Conservation (phyloP, 37 sponge, comb jelly and placozoan species). For the Trichoplax adhaerens region DNA sequence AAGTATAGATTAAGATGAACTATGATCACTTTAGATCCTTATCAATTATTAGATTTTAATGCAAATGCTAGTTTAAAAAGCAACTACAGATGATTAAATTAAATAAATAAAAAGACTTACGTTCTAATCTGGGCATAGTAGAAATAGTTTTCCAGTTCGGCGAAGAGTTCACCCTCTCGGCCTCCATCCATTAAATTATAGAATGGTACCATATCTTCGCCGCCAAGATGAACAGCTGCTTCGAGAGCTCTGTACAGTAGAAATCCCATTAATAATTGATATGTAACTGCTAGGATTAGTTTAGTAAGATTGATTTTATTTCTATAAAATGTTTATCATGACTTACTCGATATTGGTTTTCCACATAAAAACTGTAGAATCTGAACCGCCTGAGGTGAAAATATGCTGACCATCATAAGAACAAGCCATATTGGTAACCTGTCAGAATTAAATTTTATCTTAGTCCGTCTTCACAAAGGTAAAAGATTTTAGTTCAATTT, state of each 20-base stretch:
- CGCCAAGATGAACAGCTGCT: constrained; percentile 67
- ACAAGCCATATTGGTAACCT: constrained; percentile 49
- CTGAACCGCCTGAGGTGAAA: constrained; percentile 75
- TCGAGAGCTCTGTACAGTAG: constrained; percentile 46
- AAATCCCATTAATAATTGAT: too few relatives aligned
- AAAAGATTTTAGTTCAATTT: too few relatives aligned
- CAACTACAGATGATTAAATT: too few relatives aligned
- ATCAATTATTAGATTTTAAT: too few relatives aligned
- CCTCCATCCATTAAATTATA: constrained; percentile 91
- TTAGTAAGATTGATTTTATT: neutral
- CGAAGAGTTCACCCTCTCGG: constrained; percentile 68
- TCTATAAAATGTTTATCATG: constrained; percentile 4
- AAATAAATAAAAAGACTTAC: too few relatives aligned
- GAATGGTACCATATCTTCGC: constrained; percentile 75
- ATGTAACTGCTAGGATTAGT: too few relatives aligned
- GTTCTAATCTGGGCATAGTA: constrained; percentile 88
- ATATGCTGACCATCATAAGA: constrained; percentile 65
- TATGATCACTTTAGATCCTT: too few relatives aligned
- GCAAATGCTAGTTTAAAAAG: too few relatives aligned
- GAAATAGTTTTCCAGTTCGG: constrained; percentile 89
- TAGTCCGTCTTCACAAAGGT: too few relatives aligned
- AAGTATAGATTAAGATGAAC: too few relatives aligned
- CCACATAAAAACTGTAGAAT: constrained; percentile 73
- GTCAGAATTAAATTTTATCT: too few relatives aligned
- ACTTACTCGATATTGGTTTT: constrained; percentile 64